phyloP scores from a whole-genome alignment of 1,140 invertebrate species.

The Penaeus chinensis region DNA sequence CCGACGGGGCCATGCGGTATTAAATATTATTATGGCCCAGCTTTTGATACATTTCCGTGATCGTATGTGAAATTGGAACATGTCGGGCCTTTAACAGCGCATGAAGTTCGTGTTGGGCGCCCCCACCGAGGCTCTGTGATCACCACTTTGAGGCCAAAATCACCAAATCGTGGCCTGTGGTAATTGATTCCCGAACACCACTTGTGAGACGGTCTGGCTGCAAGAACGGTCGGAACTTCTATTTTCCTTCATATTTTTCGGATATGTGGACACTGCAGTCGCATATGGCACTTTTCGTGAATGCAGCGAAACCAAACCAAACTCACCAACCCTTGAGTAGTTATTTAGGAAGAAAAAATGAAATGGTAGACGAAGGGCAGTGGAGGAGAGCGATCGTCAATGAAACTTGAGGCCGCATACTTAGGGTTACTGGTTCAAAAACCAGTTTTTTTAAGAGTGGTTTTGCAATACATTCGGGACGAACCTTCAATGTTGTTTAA shows the following conservation, averaged over 20 bases:
- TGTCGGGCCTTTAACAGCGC: constrained; percentile 20
- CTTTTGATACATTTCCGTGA: neutral
- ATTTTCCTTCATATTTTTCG: too few species aligned
- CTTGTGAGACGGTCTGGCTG: neutral
- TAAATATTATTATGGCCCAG: neutral
- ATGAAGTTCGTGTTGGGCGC: constrained; percentile 28
- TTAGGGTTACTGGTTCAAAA: constrained; percentile 30
- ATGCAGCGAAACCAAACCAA: too few species aligned
- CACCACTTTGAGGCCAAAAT: constrained; percentile 8
- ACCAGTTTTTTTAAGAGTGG: constrained; percentile 43
- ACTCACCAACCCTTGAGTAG: too few species aligned
- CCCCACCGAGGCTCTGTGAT: neutral
- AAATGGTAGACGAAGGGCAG: too few species aligned
- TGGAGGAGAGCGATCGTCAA: neutral
- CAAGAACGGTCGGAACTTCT: too few species aligned
- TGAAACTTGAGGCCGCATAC: constrained; percentile 2
- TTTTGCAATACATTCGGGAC: constrained; percentile 28
- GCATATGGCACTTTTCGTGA: too few species aligned
- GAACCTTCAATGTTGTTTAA: constrained; percentile 26
- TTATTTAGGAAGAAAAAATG: too few species aligned
- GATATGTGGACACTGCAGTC: too few species aligned
- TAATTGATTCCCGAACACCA: constrained; percentile 23
- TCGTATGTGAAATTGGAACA: constrained; percentile 24
- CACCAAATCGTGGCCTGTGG: constrained; percentile 28
- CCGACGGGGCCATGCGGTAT: too few species aligned